phyloP scores from a whole-genome alignment of 2,797 vertebrate genomes.

The Spea hammondii region DNA sequence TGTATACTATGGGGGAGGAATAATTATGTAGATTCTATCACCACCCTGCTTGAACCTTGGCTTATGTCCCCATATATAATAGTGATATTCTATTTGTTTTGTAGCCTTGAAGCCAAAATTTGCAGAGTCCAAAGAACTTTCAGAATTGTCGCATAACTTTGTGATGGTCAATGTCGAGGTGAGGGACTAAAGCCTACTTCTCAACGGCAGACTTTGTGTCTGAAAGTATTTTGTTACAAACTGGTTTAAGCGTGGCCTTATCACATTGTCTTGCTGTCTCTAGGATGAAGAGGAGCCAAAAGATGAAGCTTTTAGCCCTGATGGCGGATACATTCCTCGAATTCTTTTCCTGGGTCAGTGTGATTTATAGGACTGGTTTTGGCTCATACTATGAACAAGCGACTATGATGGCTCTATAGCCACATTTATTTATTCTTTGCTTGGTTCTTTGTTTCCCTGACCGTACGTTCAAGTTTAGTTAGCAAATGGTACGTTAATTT shows the following conservation, averaged over 20 bases:
- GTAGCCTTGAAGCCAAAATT: constrained; percentile 96
- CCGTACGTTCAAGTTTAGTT: not conserved
- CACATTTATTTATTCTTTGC: not conserved
- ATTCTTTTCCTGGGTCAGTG: constrained; percentile 91
- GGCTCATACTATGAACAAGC: not conserved
- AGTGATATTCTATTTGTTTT: not conserved
- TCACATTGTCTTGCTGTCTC: not conserved
- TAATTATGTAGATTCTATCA: no score
- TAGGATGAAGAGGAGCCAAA: constrained; percentile 98
- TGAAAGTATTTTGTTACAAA: not conserved
- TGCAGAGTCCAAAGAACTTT: constrained; percentile 94
- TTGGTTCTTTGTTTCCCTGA: not conserved
- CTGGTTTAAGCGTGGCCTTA: not conserved
- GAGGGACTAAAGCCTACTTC: constrained; percentile 54
- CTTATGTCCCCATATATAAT: not conserved
- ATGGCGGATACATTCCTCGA: constrained; percentile 96
- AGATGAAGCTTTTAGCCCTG: constrained; percentile 87
- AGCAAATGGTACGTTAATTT: no score
- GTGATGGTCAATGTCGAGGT: constrained; percentile 98
- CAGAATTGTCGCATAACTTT: constrained; percentile 96
- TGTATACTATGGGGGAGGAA: no score
- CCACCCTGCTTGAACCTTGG: no score
- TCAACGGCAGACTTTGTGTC: no score
- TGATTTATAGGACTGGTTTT: no score
- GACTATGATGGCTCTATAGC: not conserved